Evolutionary conservation across 2,888 invertebrate genomes (phyloP), one percentile per base, ranked within the genome.

Genomic region (Tenthredo distinguenda): DNA sequence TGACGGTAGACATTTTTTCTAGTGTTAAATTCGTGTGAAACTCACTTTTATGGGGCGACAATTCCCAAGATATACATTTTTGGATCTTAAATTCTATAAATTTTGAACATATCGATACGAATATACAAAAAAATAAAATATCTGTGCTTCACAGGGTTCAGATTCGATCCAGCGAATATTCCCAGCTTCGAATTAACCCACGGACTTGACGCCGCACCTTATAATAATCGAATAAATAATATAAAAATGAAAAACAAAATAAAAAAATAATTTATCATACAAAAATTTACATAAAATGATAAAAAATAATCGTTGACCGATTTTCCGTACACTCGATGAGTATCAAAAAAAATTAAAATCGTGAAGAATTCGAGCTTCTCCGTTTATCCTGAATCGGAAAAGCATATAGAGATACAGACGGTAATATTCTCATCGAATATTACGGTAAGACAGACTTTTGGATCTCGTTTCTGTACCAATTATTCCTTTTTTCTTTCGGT

Each of bases 141-240:
- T 40, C 7, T 21, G 21, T 34, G 26, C 18, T 68, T 26, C 10
- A 43, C n/a, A n/a, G 5, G 1, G 21, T 40, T 7, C 6, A 21
- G 10, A 40, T 74, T 74, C 43, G 72, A 43, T 74, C 43, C 72
- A 74, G 72, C 72, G 72, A 74, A 74, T 74, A 26, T 40, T 12
- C 43, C 40, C 6, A 21, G 43, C 12, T 72, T 37, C 21, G 40
- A 10, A 40, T 72, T 18, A 34, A 34, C 34, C 26, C 0, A 74
- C 4, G 6, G 21, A 43, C 2, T 10, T 10, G 1, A 21, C n/a
- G 1, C 37, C 5, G 37, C 26, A 34, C 18, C 15, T 34, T 18
- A 18, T 31, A 34, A 34, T 6, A 26, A 68, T 10, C 5, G 4
- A 68, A 34, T 68, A 34, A 68, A 34, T 68, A 68, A 68, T 62